phyloP scores from a whole-genome alignment of 2,797 vertebrate genomes.

The Hoplostethus atlanticus region DNA sequence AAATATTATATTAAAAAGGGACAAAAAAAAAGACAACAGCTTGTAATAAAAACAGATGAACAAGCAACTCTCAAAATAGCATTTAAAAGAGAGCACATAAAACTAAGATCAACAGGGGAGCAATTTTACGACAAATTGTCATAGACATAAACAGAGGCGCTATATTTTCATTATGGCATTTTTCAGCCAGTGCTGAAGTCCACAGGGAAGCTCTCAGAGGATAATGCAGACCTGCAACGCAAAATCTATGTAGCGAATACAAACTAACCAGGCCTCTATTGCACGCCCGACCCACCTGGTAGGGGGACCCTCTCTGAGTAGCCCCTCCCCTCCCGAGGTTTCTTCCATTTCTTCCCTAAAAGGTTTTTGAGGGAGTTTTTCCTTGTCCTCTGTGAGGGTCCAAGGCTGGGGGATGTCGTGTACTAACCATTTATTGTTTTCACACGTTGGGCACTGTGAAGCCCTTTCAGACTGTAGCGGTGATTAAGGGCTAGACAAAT shows the following conservation, averaged over 20 bases:
- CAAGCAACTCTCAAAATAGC: neutral
- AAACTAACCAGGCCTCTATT: conserved; percentile 2
- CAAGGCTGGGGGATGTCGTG: too few species aligned
- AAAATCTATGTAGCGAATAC: conserved; percentile 28
- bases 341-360: too few species aligned
- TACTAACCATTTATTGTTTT: too few species aligned
- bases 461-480: too few species aligned
- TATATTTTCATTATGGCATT: conserved; percentile 24
- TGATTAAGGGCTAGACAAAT: too few species aligned
- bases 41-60: conserved; percentile 7
- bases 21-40: neutral
- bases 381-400: too few species aligned
- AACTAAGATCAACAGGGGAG: conserved; percentile 10
- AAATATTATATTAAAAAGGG: too few species aligned
- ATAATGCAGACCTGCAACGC: conserved; percentile 14
- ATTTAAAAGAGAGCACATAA: conserved; percentile 3
- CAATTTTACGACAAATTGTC: conserved; percentile 33
- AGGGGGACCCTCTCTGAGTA: too few species aligned
- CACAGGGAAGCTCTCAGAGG: neutral
- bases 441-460: too few species aligned
- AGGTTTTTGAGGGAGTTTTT: too few species aligned
- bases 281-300: too few species aligned
- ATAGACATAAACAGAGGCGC: conserved; percentile 10
- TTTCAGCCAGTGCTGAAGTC: conserved; percentile 1
- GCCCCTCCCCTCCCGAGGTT: too few species aligned